A percentile compares a stretch with the other conserved stretches of the same genome.
Evolutionary conservation across 2,113 vertebrate genomes (phyloP).

Genomic region (Xiphias gladius): DNA sequence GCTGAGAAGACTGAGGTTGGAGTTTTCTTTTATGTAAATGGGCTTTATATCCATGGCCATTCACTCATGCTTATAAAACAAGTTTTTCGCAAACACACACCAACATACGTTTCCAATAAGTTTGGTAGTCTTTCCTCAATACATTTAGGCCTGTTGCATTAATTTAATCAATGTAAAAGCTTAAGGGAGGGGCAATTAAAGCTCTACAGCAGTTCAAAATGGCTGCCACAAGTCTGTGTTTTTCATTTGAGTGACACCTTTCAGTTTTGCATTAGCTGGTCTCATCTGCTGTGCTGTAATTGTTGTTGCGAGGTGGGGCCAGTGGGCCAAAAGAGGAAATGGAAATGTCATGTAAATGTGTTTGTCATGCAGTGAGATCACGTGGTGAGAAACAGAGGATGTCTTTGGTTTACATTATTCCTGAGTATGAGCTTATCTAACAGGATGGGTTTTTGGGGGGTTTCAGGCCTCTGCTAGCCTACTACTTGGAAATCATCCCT

Average conservation of each 20-base stretch:
- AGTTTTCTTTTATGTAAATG: constrained; percentile 14
- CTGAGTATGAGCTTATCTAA: constrained; percentile 47
- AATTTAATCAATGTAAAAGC: background rate
- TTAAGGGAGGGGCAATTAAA: background rate
- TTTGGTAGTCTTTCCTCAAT: background rate
- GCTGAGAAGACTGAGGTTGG: constrained; percentile 8
- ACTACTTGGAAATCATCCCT: constrained; percentile 25
- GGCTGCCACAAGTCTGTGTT: constrained; percentile 23
- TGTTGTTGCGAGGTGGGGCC: constrained; percentile 11
- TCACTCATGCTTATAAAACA: background rate
- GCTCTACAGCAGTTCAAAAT: constrained; percentile 51
- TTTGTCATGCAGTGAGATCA: constrained; percentile 59
- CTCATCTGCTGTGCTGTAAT: constrained; percentile 10
- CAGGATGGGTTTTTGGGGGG: constrained; percentile 34
- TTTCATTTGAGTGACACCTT: constrained; percentile 29
- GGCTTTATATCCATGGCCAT: background rate
- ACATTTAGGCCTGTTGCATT: background rate
- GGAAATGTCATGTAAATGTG: constrained; percentile 68
- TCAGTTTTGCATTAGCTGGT: constrained; percentile 13
- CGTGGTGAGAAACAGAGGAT: constrained; percentile 32
- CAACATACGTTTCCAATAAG: background rate
- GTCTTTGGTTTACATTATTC: constrained; percentile 60
- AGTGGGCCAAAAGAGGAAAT: constrained; percentile 63
- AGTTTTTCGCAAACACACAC: background rate
- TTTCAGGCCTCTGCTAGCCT: constrained; percentile 12